A percentile compares a stretch with the other conserved stretches of the same genome.
Conservation (phyloP, 2,888 invertebrate genomes). For the Tachystola acroxantha region DNA sequence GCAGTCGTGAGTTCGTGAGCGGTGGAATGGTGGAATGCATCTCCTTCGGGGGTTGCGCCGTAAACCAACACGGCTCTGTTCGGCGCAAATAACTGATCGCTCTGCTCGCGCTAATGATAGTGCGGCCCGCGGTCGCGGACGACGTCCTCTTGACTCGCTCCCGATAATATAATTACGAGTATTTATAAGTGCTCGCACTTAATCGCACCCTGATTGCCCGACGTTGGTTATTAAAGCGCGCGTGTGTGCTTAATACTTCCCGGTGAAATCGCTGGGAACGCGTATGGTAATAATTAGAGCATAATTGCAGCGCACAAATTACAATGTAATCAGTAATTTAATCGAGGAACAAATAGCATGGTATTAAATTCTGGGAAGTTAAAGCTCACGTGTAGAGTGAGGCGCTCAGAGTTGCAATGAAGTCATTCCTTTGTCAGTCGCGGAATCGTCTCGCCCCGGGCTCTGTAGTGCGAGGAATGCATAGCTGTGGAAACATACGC, state of each 20-base stretch:
- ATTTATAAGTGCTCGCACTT: conserved; percentile 66
- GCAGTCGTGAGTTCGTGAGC: conserved; percentile 78
- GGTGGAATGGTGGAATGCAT: conserved; percentile 74
- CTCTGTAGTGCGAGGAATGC: conserved; percentile 42
- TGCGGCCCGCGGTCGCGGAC: conserved; percentile 47
- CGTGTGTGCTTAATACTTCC: conserved; percentile 46
- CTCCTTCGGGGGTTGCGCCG: conserved; percentile 77
- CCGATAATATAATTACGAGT: conserved; percentile 71
- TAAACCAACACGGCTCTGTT: conserved; percentile 63
- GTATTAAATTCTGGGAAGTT: conserved; percentile 20
- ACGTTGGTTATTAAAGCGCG: conserved; percentile 48
- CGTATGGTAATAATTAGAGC: conserved; percentile 43
- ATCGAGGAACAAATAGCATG: conserved; percentile 17
- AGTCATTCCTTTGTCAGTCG: conserved; percentile 68
- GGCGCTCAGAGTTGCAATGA: conserved; percentile 49
- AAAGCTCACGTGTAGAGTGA: conserved; percentile 1
- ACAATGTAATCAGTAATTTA: conserved; percentile 16
- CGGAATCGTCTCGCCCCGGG: conserved; percentile 45
- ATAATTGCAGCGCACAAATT: conserved; percentile 33
- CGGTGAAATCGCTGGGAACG: conserved; percentile 50
- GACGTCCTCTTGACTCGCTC: conserved; percentile 65
- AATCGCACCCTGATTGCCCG: conserved; percentile 52
- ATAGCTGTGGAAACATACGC: conserved; percentile 28
- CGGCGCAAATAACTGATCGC: conserved; percentile 73
- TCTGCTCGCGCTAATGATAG: conserved; percentile 73